Base-by-base conservation (phyloP, 2,888 invertebrate genomes). In the Amitus sp. region DNA sequence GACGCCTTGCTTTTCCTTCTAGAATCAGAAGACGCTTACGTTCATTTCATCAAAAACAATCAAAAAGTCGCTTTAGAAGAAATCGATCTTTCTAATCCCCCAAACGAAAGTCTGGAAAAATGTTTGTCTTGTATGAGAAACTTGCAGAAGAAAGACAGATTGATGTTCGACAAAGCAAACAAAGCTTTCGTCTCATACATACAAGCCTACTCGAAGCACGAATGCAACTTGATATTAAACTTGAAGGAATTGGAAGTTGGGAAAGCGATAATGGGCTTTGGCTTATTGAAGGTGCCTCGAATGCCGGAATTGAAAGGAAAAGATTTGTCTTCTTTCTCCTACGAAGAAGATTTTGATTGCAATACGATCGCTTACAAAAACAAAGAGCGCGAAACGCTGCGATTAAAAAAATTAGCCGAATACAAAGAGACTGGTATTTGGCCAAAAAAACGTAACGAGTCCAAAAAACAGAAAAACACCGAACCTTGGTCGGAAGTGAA, bases 121-220 rank as follows among this genome's bases (percentile, higher is more conserved):
- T 87, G 78, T 69, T 62, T 76, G 37, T 84, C 86, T 13, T 85
- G 85, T 56, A 85, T 93, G 59, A 86, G 90, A 75, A 84, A 86
- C 9, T 79, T 90, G 23, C 91, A 93, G 73, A 80, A 84, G 40
- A 83, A 85, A 34, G 95, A 96, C 80, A 86, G 95, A 67, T 87
- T 87, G 0, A 78, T 94, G 6, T 89, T 93, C 75, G 97, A 98
- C 77, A 94, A 94, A 77, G 95, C 92, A 0, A 91, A 93, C 67
- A 86, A 90, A 50, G 98, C 98, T 0, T 98, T 96, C 83, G 98
- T 99, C 0, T 98, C 98, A 0, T 97, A 95, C 79, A 87, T 98
- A 60, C 90, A 94, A 68, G 92, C 96, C 0, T 99, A 99, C 82
- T 89, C 90, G 9, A 98, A 98, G 81, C 98, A 99, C 82, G 98